Evolutionary conservation across 1,140 invertebrate genomes (phyloP).

Genomic region (Ceratoteleas bidentatus): DNA sequence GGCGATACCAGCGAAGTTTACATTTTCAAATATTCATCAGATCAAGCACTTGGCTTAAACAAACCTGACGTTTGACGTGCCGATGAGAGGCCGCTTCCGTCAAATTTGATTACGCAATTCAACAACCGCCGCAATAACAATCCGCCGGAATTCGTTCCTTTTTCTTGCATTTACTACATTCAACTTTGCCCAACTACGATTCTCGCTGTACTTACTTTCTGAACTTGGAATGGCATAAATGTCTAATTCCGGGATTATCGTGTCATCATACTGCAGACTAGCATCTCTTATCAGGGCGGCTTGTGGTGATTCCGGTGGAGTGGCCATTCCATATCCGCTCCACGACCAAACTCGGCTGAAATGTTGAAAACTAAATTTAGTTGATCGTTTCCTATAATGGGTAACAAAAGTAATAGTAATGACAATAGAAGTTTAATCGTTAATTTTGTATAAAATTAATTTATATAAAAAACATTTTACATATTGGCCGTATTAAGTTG

Average conservation of each 20-base stretch:
- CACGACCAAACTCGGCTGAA: conserved; percentile 83
- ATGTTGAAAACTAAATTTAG: not conserved
- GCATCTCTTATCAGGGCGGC: conserved; percentile 83
- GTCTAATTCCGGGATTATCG: conserved; percentile 96
- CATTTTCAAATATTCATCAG: conserved; percentile 52
- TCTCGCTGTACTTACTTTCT: conserved; percentile 82
- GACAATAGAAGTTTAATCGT: too few relatives aligned
- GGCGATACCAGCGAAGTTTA: conserved; percentile 29
- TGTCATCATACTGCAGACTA: conserved; percentile 86
- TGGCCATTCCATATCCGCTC: conserved; percentile 84
- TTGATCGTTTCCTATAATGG: too few relatives aligned
- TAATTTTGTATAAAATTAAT: too few relatives aligned
- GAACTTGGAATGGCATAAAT: conserved; percentile 96
- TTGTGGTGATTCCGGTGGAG: conserved; percentile 94
- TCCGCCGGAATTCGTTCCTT: too few relatives aligned
- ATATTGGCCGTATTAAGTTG: too few relatives aligned
- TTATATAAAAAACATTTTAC: too few relatives aligned
- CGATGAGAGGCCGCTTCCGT: conserved; percentile 19
- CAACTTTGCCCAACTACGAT: too few relatives aligned
- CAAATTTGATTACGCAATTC: conserved; percentile 41
- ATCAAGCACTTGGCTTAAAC: too few relatives aligned
- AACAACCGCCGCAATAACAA: conserved; percentile 29
- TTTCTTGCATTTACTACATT: too few relatives aligned
- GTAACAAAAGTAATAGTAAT: too few relatives aligned
- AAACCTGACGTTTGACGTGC: too few relatives aligned